Conservation (phyloP, 2,797 vertebrate genomes). For the Chelon labrosus region DNA sequence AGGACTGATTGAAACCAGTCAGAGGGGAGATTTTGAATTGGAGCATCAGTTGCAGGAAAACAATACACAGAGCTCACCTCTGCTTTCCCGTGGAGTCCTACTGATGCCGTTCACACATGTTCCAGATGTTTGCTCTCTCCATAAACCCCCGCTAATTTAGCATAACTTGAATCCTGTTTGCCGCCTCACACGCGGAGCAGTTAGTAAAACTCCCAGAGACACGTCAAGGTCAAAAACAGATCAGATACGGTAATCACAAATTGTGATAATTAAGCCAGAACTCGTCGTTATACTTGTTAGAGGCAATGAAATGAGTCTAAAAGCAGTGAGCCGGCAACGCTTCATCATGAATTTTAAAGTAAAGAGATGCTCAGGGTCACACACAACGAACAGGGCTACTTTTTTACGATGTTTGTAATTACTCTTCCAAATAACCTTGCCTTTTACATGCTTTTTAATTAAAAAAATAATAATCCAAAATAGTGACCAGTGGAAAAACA, state of each 20-base stretch:
- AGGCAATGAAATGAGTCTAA: constrained; percentile 14
- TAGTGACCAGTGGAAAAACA: neutral
- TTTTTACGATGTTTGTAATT: constrained; percentile 24
- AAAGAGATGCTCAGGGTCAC: neutral
- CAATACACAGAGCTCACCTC: constrained; percentile 42
- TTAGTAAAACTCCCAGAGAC: neutral
- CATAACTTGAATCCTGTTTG: neutral
- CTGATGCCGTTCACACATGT: constrained; percentile 38
- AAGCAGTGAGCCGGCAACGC: constrained; percentile 1
- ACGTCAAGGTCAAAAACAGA: constrained; percentile 24
- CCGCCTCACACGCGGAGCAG: neutral
- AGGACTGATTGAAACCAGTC: constrained; percentile 67
- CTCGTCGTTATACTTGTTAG: constrained; percentile 29
- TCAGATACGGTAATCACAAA: constrained; percentile 13
- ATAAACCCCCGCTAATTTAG: constrained; percentile 17
- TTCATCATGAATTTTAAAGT: constrained; percentile 24
- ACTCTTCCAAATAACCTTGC: constrained; percentile 31
- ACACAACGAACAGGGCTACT: neutral
- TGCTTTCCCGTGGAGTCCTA: constrained; percentile 26
- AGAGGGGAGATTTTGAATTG: constrained; percentile 61
- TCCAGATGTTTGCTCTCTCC: constrained; percentile 17
- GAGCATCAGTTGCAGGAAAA: constrained; percentile 55
- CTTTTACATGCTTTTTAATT: constrained; percentile 23
- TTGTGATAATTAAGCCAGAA: constrained; percentile 27
- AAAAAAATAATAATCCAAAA: constrained; percentile 3